Evolutionary conservation across 2,113 vertebrate genomes (phyloP), one percentile per base, ranked within the genome.

Genomic region (Oncorhynchus kisutch): DNA sequence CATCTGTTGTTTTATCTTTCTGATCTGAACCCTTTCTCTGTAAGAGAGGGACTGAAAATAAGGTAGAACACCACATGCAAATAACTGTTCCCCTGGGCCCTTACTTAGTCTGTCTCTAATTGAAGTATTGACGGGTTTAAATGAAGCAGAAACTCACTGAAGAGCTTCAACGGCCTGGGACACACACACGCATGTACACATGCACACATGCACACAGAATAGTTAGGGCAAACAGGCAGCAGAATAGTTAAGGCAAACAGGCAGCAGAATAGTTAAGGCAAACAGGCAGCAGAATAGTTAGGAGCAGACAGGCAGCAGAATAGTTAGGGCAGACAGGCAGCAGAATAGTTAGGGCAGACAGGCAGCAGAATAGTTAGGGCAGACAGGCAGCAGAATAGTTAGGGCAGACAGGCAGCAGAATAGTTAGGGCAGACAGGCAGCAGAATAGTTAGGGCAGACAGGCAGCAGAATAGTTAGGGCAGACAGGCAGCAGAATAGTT

Each of bases 41-140:
- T 82, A 29, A 85, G 65, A 83, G 76, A 73, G 27, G 13, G 27
- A 66, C n/a, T 12, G 4, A 29, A 67, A 67, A 69, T 82, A 80
- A 79, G 86, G 79, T 83, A 77, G 73, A 83, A 81, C 81, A 85
- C 89, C 84, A 86, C 84, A 88, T 86, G 87, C 84, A 82, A 85
- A 86, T 75, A 66, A 84, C 80, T 82, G 79, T 88, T 82, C 88
- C 84, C 89, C 75, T 72, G 87, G 91, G 90, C 91, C 91, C 76
- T 27, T 45, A 45, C 39, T 45, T 65, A 87, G 85, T 75, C 73
- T 78, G 89, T 84, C 82, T 80, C 85, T 94, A 93, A 95, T 86
- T 94, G 93, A 93, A 86, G 88, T 91, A 92, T 88, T 93, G 94
- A 92, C 22, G 3, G 84, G 78, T 93, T 93, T 90, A 94, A 94